Percentiles rank a stretch among this genome's conserved stretches.
Evolutionary conservation across 2,888 invertebrate species (phyloP).

Genomic region (Diarsia rubi): DNA sequence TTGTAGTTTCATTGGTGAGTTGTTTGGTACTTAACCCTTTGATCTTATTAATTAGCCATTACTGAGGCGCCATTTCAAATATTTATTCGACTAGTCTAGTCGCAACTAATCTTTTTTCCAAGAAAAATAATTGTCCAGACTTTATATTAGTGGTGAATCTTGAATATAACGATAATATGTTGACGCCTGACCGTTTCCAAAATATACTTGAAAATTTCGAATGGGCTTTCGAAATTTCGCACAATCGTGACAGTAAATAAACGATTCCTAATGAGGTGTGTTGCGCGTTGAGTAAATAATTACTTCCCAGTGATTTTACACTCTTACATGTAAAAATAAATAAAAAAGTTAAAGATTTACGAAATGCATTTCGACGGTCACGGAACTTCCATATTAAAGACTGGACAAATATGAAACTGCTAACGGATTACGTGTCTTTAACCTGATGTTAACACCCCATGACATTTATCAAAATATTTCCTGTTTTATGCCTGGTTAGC

Average conservation of each 20-base stretch:
- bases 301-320: constrained; percentile 44
- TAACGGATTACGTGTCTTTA: not conserved
- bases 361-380: constrained; percentile 45
- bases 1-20: constrained; percentile 50
- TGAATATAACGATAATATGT: too few relatives aligned
- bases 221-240: constrained; percentile 44
- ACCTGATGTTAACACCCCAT: not conserved
- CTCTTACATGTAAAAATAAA: constrained; percentile 26
- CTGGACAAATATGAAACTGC: constrained; percentile 9
- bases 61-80: constrained; percentile 11
- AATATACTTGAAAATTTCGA: constrained; percentile 29
- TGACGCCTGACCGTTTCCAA: not conserved
- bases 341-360: constrained; percentile 36
- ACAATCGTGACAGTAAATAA: constrained; percentile 47
- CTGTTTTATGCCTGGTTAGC: not conserved
- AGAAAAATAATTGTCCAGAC: not conserved
- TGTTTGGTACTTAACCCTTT: constrained; percentile 45
- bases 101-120: not conserved
- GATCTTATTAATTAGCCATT: constrained; percentile 47
- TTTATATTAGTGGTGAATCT: not conserved
- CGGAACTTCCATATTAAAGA: constrained; percentile 44
- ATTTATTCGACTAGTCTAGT: not conserved
- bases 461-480: not conserved
- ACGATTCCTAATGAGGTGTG: constrained; percentile 41
- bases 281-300: constrained; percentile 46